Conservation (phyloP, 2,888 invertebrate genomes). For the Gibbula magus region DNA sequence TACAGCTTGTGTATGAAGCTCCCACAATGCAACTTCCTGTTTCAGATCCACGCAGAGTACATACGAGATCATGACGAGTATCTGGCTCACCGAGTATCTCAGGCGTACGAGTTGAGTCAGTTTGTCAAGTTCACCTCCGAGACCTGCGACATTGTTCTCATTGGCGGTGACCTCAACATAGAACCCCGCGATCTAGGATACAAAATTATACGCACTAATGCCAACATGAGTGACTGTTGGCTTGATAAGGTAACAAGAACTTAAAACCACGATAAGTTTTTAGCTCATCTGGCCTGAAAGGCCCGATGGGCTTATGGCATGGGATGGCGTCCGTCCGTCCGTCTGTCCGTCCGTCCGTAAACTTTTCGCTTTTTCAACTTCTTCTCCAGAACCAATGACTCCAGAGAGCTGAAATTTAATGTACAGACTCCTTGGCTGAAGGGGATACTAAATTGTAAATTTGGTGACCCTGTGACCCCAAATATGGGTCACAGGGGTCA, state of each 20-base stretch:
- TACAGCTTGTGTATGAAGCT: not conserved
- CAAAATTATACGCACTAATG: constrained; percentile 77
- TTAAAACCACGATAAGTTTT: no score
- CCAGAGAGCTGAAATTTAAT: no score
- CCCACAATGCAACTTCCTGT: not conserved
- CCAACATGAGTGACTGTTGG: constrained; percentile 71
- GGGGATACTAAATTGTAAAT: no score
- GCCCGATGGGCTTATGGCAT: not conserved
- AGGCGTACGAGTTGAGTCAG: constrained; percentile 95
- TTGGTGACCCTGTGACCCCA: no score
- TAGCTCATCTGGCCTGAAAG: no score
- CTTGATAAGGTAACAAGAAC: constrained; percentile 63
- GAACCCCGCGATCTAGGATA: constrained; percentile 84
- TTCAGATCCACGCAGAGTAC: constrained; percentile 95
- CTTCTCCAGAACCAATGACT: no score
- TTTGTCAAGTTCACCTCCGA: constrained; percentile 90
- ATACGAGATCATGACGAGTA: constrained; percentile 87
- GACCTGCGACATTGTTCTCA: constrained; percentile 84
- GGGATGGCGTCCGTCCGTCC: no score
- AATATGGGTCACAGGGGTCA: no score
- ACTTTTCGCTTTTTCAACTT: no score
- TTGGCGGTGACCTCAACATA: constrained; percentile 96
- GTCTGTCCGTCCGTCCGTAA: no score
- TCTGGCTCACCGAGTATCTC: constrained; percentile 91
- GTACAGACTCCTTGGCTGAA: no score